Conservation (phyloP, 2,113 vertebrate genomes). For the Neogobius melanostomus region DNA sequence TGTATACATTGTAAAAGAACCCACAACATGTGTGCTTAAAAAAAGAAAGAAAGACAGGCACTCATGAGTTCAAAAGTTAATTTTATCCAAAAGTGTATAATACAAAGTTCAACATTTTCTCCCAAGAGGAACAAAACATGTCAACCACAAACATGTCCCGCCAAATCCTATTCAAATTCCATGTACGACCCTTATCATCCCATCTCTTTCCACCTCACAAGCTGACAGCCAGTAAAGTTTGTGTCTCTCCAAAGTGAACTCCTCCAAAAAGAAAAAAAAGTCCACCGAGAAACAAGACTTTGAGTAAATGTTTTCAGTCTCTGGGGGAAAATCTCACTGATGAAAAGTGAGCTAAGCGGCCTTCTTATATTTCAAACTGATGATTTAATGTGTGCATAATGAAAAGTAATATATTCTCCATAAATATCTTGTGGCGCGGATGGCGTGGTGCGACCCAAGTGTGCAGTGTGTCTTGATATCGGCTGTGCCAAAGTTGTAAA, state of each 20-base stretch:
- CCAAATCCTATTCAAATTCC: no score
- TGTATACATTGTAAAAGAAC: no score
- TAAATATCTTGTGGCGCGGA: constrained; percentile 59
- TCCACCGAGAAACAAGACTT: constrained; percentile 34
- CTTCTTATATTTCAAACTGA: constrained; percentile 43
- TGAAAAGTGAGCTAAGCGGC: background rate
- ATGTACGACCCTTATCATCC: no score
- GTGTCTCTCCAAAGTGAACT: constrained; percentile 41
- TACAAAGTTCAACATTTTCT: no score
- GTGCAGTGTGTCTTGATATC: constrained; percentile 44
- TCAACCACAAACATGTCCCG: no score
- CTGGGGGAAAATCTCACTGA: constrained; percentile 34
- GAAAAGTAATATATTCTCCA: constrained; percentile 64
- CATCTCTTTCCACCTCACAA: constrained; percentile 4
- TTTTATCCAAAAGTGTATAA: no score
- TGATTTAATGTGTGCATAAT: constrained; percentile 67
- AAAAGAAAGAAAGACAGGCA: no score
- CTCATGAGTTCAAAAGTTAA: no score
- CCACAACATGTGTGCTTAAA: no score
- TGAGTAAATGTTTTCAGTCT: constrained; percentile 38
- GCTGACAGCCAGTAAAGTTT: constrained; percentile 26
- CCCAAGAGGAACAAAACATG: no score
- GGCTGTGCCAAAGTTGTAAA: constrained; percentile 48
- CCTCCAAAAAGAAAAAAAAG: constrained; percentile 48
- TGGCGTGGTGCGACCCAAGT: constrained; percentile 47